These are phyloP conservation scores for Cotesia typhae DNA, from an alignment of 1,140 invertebrate genomes.

Conservation along the genomic window DNA sequence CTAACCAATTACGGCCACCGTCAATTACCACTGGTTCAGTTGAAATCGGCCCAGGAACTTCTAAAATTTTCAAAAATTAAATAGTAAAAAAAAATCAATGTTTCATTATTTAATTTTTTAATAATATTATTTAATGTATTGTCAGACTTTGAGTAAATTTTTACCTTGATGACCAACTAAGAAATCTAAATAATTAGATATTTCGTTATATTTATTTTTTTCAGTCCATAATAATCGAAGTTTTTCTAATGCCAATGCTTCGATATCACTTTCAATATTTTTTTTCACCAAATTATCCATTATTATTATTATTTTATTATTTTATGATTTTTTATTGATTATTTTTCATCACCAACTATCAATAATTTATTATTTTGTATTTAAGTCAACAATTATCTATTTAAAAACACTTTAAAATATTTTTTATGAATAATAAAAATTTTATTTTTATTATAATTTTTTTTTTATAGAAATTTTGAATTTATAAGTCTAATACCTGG, in stretches of 20 bases:
- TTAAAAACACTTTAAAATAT: too few relatives aligned
- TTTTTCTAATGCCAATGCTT: conserved; percentile 49
- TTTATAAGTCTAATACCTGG: too few relatives aligned
- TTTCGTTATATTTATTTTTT: conserved; percentile 47
- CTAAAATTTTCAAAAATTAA: conserved; percentile 58
- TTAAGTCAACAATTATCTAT: too few relatives aligned
- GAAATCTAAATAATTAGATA: conserved; percentile 64
- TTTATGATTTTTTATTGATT: neutral
- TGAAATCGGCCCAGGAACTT: conserved; percentile 79
- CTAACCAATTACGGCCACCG: conserved; percentile 82
- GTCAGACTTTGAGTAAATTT: neutral
- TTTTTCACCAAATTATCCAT: neutral
- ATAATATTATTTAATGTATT: too few relatives aligned
- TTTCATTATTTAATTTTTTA: too few relatives aligned
- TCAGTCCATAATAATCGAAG: conserved; percentile 57
- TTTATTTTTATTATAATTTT: too few relatives aligned
- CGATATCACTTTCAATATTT: conserved; percentile 3
- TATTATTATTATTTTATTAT: conserved; percentile 6
- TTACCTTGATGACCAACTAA: conserved; percentile 67
- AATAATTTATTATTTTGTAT: too few relatives aligned
- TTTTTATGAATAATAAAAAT: too few relatives aligned
- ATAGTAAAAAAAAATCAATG: too few relatives aligned
- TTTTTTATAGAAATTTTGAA: too few relatives aligned
- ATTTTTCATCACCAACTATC: neutral
- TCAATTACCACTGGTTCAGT: conserved; percentile 78